These are phyloP conservation scores for Dolichotis patagonum DNA, from an alignment of 2,113 vertebrate species.

Conservation along the genomic window DNA sequence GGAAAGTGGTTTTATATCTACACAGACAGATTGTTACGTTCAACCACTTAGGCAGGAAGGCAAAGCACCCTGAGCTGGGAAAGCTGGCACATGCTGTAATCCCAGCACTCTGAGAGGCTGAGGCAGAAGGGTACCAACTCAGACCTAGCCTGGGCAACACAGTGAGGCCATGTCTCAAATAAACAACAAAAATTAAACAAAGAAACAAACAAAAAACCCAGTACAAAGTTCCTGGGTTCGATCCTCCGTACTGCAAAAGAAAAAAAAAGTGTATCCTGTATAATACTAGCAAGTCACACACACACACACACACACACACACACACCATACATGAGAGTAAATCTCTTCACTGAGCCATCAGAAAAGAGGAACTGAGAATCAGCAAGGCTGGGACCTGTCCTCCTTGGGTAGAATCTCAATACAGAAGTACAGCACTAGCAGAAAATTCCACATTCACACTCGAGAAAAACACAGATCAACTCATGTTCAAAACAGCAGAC, in stretches of 20 bases:
- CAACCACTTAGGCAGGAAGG: neutral
- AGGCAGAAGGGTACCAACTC: neutral
- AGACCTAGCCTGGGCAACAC: neutral
- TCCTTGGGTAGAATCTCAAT: neutral
- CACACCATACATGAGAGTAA: neutral
- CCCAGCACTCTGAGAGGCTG: neutral
- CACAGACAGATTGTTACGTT: neutral
- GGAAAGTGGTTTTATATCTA: neutral
- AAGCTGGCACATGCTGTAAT: neutral
- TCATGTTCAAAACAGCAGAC: rapidly evolving
- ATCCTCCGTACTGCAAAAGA: no score
- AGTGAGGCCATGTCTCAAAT: neutral
- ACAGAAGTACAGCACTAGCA: neutral
- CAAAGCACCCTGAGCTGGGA: neutral
- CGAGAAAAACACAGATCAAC: neutral
- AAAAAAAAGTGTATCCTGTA: neutral
- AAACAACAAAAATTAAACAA: neutral
- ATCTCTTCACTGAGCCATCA: neutral
- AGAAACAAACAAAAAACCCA: neutral
- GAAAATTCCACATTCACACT: neutral
- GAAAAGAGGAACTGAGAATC: neutral
- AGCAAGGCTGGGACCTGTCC: rapidly evolving
- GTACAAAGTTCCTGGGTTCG: neutral
- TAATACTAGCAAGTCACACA: no score
- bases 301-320: neutral